Evolutionary conservation across 2,797 vertebrate species (phyloP), one percentile per base, ranked within the genome.

Genomic region (Coccyzus lansbergi): DNA sequence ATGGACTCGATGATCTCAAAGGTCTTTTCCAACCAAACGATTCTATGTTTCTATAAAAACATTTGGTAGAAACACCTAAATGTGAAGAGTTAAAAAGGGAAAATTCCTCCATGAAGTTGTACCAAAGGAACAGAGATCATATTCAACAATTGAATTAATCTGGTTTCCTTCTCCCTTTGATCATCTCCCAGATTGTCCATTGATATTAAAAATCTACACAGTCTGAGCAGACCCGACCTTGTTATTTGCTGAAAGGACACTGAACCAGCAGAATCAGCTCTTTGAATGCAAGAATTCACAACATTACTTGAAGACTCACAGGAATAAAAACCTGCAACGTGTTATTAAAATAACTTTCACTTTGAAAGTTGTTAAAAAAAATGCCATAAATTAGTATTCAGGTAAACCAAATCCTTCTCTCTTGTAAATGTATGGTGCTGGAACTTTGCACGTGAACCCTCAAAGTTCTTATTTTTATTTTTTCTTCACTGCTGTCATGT

Each of bases 191-290:
- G 19, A 46, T 49, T 79, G 40, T 7, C 19, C 25, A 48, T 93
- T 96, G 94, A 74, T 93, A 94, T 86, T 94, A 15, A 80, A 51
- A 85, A 67, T 79, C 58, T 46, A 53, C 46, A 78, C 69, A 59
- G 42, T 53, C 24, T 31, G 44, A 81, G 26, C 51, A 86, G 63
- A 84, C 80, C 82, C 86, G 90, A 65, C 36, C 55, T 65, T 58
- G 59, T 90, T 75, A 80, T 94, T 90, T 86, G 74, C 44, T 92
- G 44, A 90, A 79, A n/a, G 33, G 33, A 90, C 65, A 53, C 19
- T 26, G 68, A 83, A 34, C 92, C 26, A 20, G 56, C 21, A 44
- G 65, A 68, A 55, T 51, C 56, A 72, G 77, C 51, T 26, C 65
- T 90, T 55, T 76, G 83, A 59, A 78, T 67, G n/a, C 28, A n/a